Percentiles rank a stretch among this genome's conserved stretches.
phyloP scores from a whole-genome alignment of 2,888 invertebrate genomes.

The Megastigmus dorsalis region DNA sequence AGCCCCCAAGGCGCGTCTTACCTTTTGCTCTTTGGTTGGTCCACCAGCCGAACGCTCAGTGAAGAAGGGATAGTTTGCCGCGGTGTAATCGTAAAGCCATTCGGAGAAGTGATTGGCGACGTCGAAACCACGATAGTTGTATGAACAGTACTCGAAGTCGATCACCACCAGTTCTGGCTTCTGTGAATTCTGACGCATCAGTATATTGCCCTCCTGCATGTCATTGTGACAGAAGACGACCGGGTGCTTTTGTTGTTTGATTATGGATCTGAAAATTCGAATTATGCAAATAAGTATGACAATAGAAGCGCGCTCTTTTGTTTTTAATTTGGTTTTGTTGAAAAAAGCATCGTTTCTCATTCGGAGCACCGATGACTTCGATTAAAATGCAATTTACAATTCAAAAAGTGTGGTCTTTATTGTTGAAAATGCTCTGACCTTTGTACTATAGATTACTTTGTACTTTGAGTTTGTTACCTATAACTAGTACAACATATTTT shows the following conservation, averaged over 20 bases:
- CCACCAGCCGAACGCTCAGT: slow-evolving; percentile 81
- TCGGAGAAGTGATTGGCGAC: slow-evolving; percentile 96
- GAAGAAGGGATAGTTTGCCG: slow-evolving; percentile 86
- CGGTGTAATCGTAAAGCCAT: slow-evolving; percentile 92
- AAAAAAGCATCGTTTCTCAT: no score
- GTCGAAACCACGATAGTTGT: slow-evolving; percentile 95
- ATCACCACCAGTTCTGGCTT: slow-evolving; percentile 85
- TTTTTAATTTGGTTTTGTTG: no score
- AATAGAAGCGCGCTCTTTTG: no score
- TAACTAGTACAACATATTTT: no score
- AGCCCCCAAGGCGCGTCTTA: slow-evolving; percentile 70
- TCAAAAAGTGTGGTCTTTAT: no score
- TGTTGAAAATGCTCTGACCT: no score
- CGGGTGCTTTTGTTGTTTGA: slow-evolving; percentile 75
- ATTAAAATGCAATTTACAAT: no score
- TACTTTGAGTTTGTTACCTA: no score
- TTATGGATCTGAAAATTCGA: slow-evolving; percentile 74
- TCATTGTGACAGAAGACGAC: slow-evolving; percentile 97
- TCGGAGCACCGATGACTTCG: no score
- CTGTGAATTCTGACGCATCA: slow-evolving; percentile 76
- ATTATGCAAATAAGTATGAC: no score
- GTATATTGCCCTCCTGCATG: slow-evolving; percentile 90
- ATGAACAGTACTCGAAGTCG: slow-evolving; percentile 97
- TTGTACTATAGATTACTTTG: no score
- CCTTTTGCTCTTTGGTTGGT: slow-evolving; percentile 88